phyloP scores from a whole-genome alignment of 1,140 invertebrate species.

The Drosophila serrata region DNA sequence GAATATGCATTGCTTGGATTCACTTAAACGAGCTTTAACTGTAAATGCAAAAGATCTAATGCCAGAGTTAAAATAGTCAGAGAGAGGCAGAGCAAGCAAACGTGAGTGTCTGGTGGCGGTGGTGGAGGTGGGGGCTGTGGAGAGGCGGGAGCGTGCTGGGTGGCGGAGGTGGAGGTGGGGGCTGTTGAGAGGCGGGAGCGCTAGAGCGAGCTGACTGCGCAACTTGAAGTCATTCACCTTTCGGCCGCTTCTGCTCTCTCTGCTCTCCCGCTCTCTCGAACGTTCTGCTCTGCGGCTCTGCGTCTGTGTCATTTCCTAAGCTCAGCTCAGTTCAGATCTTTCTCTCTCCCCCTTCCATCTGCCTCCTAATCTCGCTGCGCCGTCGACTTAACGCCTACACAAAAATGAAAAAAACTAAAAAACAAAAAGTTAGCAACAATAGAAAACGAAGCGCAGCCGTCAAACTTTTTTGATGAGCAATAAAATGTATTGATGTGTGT shows the following conservation, averaged over 20 bases:
- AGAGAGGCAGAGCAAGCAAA: neutral
- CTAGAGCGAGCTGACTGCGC: slow-evolving; percentile 37
- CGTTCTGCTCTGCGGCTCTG: slow-evolving; percentile 23
- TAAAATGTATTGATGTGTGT: slow-evolving; percentile 46
- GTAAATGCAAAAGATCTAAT: slow-evolving; percentile 40
- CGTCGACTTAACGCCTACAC: slow-evolving; percentile 69
- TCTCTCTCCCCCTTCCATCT: slow-evolving; percentile 12
- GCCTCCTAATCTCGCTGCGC: slow-evolving; percentile 32
- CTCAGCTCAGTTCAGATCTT: slow-evolving; percentile 19
- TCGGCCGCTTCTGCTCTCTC: slow-evolving; percentile 31
- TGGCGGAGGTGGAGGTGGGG: neutral
- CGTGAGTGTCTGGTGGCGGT: neutral
- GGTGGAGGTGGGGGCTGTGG: neutral
- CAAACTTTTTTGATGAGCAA: slow-evolving; percentile 76
- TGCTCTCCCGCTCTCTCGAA: slow-evolving; percentile 19
- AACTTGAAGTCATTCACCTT: slow-evolving; percentile 75
- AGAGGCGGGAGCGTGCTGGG: slow-evolving; percentile 15
- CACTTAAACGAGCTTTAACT: neutral
- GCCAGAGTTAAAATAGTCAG: slow-evolving; percentile 59
- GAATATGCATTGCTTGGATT: neutral
- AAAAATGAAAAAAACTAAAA: slow-evolving; percentile 12
- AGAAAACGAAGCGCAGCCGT: slow-evolving; percentile 64
- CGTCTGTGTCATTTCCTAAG: slow-evolving; percentile 10
- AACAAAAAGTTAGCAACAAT: slow-evolving; percentile 42
- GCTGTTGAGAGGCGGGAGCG: slow-evolving; percentile 7